A percentile compares a stretch with the other conserved stretches of the same genome.
Conservation (phyloP, 2,797 vertebrate genomes). For the Percopsis omiscomaycus region DNA sequence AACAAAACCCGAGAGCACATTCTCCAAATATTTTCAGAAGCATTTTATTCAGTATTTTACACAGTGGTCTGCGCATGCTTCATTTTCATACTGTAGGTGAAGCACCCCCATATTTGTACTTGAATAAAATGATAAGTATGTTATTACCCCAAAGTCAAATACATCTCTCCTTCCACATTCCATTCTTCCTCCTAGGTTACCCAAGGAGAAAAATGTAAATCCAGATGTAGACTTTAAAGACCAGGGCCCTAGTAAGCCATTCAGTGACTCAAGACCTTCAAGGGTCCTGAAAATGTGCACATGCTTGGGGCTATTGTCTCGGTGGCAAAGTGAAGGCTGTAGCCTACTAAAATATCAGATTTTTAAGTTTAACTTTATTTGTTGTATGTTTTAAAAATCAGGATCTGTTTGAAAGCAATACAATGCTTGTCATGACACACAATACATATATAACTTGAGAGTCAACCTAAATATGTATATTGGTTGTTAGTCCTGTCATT, state of each 20-base stretch:
- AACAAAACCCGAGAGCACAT: slow-evolving; percentile 34
- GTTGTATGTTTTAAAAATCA: no score
- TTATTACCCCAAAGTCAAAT: slow-evolving; percentile 9
- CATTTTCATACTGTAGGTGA: not conserved
- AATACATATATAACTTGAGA: no score
- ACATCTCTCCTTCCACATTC: slow-evolving; percentile 19
- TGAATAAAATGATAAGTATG: slow-evolving; percentile 12
- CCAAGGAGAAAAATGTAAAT: slow-evolving; percentile 6
- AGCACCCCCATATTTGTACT: not conserved
- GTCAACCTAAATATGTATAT: no score
- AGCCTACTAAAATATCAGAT: no score
- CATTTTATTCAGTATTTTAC: slow-evolving; percentile 28
- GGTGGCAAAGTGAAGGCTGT: no score
- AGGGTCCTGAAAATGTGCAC: slow-evolving; percentile 9
- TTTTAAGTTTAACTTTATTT: no score
- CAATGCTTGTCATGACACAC: no score
- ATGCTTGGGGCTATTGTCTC: no score
- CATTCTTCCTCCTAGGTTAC: slow-evolving; percentile 6
- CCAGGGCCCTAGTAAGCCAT: slow-evolving; percentile 22
- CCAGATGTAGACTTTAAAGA: slow-evolving; percentile 13
- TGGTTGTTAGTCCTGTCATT: no score
- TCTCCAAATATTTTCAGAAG: slow-evolving; percentile 25
- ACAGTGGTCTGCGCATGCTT: slow-evolving; percentile 18
- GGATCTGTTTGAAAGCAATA: no score
- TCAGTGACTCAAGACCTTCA: not conserved